These are phyloP conservation scores for Phyllopteryx taeniolatus DNA, from an alignment of 2,113 vertebrate species.

Conservation along the genomic window DNA sequence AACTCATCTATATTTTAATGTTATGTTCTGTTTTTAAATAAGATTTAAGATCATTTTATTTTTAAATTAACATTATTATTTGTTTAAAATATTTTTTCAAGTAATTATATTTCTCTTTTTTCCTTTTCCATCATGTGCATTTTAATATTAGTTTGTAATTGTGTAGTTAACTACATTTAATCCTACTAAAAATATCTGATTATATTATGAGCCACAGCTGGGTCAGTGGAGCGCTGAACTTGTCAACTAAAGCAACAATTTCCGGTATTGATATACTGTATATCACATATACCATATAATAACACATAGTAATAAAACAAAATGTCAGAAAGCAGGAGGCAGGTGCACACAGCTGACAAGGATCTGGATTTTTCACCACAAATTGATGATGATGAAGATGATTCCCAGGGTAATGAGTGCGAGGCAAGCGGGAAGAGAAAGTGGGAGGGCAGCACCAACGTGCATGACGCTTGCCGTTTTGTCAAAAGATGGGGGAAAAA, in stretches of 20 bases:
- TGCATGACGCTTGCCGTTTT: slow-evolving; percentile 50
- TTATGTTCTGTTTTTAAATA: no score
- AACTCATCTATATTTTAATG: no score
- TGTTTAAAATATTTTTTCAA: no score
- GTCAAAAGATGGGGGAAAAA: slow-evolving; percentile 39
- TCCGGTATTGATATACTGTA: background rate
- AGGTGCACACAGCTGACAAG: slow-evolving; percentile 57
- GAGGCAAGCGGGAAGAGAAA: slow-evolving; percentile 38
- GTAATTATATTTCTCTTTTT: no score
- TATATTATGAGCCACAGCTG: no score
- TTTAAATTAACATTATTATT: no score
- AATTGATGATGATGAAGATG: slow-evolving; percentile 44
- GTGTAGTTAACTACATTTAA: no score
- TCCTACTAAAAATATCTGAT: no score
- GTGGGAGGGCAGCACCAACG: slow-evolving; percentile 36
- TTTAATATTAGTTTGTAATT: no score
- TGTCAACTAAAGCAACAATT: no score
- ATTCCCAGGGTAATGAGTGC: slow-evolving; percentile 34
- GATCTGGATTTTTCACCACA: slow-evolving; percentile 52
- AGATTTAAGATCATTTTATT: no score
- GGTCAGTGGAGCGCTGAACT: background rate
- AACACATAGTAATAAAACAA: background rate
- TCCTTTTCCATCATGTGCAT: no score
- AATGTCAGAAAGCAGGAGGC: slow-evolving; percentile 38
- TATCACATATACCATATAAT: background rate